Evolutionary conservation across 2,888 invertebrate species (phyloP), one percentile per base, ranked within the genome.

Genomic region (Drosophila pegasa): DNA sequence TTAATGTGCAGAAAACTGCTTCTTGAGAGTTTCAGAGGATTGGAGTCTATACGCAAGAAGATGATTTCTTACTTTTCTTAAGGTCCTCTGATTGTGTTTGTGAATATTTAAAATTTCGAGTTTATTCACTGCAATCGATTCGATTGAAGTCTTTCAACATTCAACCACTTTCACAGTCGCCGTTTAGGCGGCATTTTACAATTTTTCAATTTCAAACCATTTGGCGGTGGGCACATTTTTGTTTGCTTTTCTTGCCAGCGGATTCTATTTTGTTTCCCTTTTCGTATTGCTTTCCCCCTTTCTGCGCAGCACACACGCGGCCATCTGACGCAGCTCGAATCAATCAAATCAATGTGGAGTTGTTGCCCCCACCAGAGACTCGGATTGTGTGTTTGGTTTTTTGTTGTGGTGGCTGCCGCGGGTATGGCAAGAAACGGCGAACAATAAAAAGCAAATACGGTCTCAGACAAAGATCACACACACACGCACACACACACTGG

Each of bases 321-420:
- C 62, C 85, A 85, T 88, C 88, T 85, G 85, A 85, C 85, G 87
- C 85, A 73, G 80, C 81, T 62, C 75, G 72, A 85, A 85, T 85
- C 84, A 85, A 85, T 88, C 89, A 88, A 85, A 88, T 85, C 85
- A 85, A 78, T 80, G 81, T 77, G 84, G 64, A 88, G 78, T 35
- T 82, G 80, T 75, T 84, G 78, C 41, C 50, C 59, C 41, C 31
- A 47, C 47, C 51, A 33, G 60, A 60, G 52, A 41, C 67, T 31
- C 14, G 51, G 56, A 45, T 52, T 71, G 50, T 25, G n/a, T 71
- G 58, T 58, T 64, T 37, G 63, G 51, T 78, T 81, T 61, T 68
- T 68, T 71, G 59, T 69, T 72, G 81, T 77, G 62, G 57, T 52
- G 64, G 59, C 45, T n/a, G 58, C 62, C 41, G 68, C 54, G 60